These are phyloP conservation scores for Neopelma chrysocephalum DNA, from an alignment of 2,797 vertebrate species.

Conservation along the genomic window DNA sequence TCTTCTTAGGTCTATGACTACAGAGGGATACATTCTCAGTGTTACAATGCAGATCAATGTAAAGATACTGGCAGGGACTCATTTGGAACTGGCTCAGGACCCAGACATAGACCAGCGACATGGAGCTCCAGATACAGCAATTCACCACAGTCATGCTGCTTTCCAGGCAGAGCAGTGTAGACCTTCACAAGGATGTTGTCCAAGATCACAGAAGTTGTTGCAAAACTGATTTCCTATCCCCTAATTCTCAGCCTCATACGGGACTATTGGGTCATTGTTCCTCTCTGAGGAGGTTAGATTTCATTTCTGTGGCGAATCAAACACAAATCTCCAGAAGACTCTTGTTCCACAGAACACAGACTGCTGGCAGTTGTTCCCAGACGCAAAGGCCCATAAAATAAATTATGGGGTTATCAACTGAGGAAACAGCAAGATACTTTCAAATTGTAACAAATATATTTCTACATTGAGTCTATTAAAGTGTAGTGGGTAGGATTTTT, in stretches of 20 bases:
- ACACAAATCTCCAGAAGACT: background rate
- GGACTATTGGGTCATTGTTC: background rate
- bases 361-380: slow-evolving; percentile 31
- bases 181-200: background rate
- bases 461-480: background rate
- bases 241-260: slow-evolving; percentile 1
- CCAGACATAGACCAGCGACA: background rate
- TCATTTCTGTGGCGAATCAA: slow-evolving; percentile 40
- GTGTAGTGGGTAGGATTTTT: background rate
- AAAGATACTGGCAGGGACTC: background rate
- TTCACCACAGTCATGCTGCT: background rate
- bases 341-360: background rate
- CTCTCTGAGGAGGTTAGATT: background rate
- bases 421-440: background rate
- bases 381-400: background rate
- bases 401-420: background rate
- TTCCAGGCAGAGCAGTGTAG: background rate
- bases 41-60: background rate
- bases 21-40: background rate
- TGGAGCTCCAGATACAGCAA: background rate
- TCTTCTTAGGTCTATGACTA: background rate
- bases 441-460: background rate
- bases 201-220: background rate
- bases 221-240: background rate
- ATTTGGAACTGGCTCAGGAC: background rate